These are phyloP conservation scores for Motacilla alba DNA, from an alignment of 2,113 vertebrate genomes.

Conservation along the genomic window DNA sequence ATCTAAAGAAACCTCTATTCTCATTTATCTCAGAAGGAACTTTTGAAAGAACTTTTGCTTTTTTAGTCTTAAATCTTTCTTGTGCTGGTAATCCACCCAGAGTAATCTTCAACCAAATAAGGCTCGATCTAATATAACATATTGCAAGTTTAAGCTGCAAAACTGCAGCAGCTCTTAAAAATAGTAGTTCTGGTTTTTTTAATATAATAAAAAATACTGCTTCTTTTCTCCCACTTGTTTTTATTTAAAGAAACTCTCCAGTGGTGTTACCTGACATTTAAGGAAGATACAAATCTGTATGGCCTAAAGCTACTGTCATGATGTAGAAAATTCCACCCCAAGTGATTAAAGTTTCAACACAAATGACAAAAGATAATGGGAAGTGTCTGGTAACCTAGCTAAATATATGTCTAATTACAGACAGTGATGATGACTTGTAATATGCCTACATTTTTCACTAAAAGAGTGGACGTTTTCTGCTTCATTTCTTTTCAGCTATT, in stretches of 20 bases:
- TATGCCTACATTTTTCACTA: not conserved
- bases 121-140: not conserved
- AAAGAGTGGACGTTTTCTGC: not conserved
- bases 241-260: not conserved
- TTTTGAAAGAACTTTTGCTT: not conserved
- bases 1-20: not conserved
- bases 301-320: not conserved
- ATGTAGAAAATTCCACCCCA: not conserved
- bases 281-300: not conserved
- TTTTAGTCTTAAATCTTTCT: not conserved
- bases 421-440: not conserved
- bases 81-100: not conserved
- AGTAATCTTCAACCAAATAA: not conserved
- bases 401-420: conserved; percentile 17
- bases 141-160: not conserved
- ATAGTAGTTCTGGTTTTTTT: not conserved
- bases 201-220: not conserved
- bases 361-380: conserved; percentile 15
- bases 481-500: not conserved
- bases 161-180: not conserved
- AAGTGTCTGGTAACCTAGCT: conserved; percentile 1
- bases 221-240: not conserved
- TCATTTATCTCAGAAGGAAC: not conserved
- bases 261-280: not conserved
- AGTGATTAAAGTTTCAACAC: conserved; percentile 15